Evolutionary conservation across 2,888 invertebrate genomes (phyloP).

Genomic region (Parnassius mnemosyne): DNA sequence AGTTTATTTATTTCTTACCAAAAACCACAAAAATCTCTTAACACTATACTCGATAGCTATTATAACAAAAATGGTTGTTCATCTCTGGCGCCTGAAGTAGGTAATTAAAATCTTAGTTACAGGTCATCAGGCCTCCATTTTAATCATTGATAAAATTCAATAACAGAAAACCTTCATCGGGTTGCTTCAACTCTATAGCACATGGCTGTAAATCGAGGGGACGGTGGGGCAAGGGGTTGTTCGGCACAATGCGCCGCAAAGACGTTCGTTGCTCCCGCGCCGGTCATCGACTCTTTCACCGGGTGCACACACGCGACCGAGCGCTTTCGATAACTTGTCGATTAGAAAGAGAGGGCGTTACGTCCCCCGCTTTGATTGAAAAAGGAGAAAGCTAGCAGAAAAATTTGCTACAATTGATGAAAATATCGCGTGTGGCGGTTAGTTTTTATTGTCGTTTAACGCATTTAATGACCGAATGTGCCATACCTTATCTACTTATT

Average conservation of each 20-base stretch:
- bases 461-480: slow-evolving; percentile 13
- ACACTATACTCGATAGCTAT: no score
- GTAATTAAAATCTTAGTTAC: no score
- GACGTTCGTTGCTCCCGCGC: slow-evolving; percentile 79
- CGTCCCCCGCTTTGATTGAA: slow-evolving; percentile 10
- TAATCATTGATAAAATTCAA: no score
- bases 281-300: slow-evolving; percentile 77
- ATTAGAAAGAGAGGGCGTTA: slow-evolving; percentile 42
- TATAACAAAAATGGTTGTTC: no score
- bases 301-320: slow-evolving; percentile 66
- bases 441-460: slow-evolving; percentile 15
- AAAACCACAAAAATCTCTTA: no score
- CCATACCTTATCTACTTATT: neutral
- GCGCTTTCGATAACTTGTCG: slow-evolving; percentile 69
- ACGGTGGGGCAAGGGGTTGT: slow-evolving; percentile 29
- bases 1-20: no score
- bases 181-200: slow-evolving; percentile 33
- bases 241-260: slow-evolving; percentile 63
- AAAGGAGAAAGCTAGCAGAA: slow-evolving; percentile 29
- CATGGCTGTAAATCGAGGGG: slow-evolving; percentile 28
- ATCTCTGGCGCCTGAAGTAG: no score
- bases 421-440: slow-evolving; percentile 32
- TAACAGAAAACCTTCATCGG: neutral
- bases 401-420: slow-evolving; percentile 45
- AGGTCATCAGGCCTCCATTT: no score